Evolutionary conservation across 2,797 vertebrate species (phyloP), one percentile per base, ranked within the genome.

Genomic region (Calcarius lapponicus): DNA sequence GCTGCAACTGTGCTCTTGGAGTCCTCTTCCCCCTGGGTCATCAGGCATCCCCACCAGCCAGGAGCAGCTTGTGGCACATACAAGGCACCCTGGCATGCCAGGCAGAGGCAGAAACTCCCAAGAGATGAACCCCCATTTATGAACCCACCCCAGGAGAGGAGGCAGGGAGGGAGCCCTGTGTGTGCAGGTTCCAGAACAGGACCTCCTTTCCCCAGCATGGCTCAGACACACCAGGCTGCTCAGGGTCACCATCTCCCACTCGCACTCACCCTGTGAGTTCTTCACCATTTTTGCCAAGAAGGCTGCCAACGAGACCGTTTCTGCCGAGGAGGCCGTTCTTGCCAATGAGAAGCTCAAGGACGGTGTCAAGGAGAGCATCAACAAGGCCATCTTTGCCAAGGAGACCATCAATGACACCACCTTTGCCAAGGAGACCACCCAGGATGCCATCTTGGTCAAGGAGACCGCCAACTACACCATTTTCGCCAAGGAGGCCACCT

Each of bases 251-350:
- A 0, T 9, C 31, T 48, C 66, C 65, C 73, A 13, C 15, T 43
- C 17, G 9, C 21, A 97, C 97, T 97, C 50, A 98, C 98, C 96
- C 97, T 1, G 69, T 18, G 20, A 96, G 61, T 13, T 95, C 80
- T 82, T 28, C 92, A 42, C n/a, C 57, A 2, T 76, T 73, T 86
- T 31, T 57, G 6, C 75, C 71, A 13, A 92, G 69, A 13, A 94
- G 75, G 18, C 7, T 81, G 12, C 94, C 88, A 51, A 97, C 83
- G 2, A 97, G 72, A 26, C 97, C 96, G 1, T 97, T 78, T 3
- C 79, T 94, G 90, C 95, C 31, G 8, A 97, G 93, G 24, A 97
- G 56, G 38, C 95, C 92, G 0, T 48, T 53, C 65, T 95, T 57
- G 17, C 95, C 93, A 8, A 96, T 53, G 29, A 96, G 93, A n/a